Evolutionary conservation across 2,888 invertebrate genomes (phyloP), one percentile per base, ranked within the genome.

Genomic region (Cyclophora punctaria): DNA sequence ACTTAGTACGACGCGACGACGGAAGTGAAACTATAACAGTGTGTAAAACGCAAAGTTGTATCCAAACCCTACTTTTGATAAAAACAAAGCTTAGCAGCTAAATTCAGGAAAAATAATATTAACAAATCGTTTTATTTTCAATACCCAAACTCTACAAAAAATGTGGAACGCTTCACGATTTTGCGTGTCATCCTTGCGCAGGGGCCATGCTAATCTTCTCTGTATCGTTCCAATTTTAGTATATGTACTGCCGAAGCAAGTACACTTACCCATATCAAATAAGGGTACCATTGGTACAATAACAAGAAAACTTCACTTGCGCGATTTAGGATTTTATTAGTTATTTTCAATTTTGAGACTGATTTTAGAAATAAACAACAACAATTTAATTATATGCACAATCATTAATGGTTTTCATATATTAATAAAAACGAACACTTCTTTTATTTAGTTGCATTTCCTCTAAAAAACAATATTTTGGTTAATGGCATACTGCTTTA

Each of bases 121-220:
- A 20, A 20, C 20, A 20, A 20, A 20, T 20, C 20, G 20, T 20
- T 20, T 20, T 20, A 44, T 44, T 20, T 45, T 45, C 37, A 40
- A 37, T 20, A 43, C 0, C 7, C 20, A 47, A 51, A 50, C 1
- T 55, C 45, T 48, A 44, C 66, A 74, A 76, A 77, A 78, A 77
- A 78, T 77, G 75, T 78, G 75, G 77, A 77, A 77, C 77, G 76
- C 76, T 77, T 77, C 76, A 76, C 76, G 76, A 77, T 77, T 77
- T 78, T 78, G 76, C 78, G 78, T 78, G 78, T 78, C 78, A 78
- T 78, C 76, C 77, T 78, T 78, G 77, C 78, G 77, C 78, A 78
- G 77, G 78, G 78, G 78, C 78, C 78, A 78, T 78, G 78, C 78
- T 78, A 78, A 78, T 77, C 76, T 77, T 76, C 77, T 75, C 75